A percentile compares a stretch with the other conserved stretches of the same genome.
phyloP scores from a whole-genome alignment of 2,888 invertebrate genomes.

The Noctua fimbriata region DNA sequence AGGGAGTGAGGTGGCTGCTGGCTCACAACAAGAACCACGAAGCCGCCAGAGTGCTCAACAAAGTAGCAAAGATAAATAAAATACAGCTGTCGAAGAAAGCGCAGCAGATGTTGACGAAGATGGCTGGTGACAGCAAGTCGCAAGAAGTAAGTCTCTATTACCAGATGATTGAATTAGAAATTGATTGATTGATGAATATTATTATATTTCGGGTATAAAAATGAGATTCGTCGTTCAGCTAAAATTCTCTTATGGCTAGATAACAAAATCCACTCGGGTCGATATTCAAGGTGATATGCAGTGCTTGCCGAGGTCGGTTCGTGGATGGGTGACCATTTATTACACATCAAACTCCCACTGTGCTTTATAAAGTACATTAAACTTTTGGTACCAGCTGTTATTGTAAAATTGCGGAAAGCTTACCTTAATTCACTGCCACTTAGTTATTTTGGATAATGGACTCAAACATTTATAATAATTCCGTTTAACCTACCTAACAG shows the following conservation, averaged over 20 bases:
- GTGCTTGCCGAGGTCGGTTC: not conserved
- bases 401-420: not conserved
- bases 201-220: not conserved
- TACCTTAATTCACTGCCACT: not conserved
- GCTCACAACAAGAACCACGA: slow-evolving; percentile 92
- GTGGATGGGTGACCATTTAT: not conserved
- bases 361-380: not conserved
- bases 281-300: not conserved
- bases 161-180: no score
- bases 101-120: slow-evolving; percentile 83
- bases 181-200: no score
- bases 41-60: slow-evolving; percentile 91
- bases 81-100: slow-evolving; percentile 90
- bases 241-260: not conserved
- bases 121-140: slow-evolving; percentile 78
- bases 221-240: not conserved
- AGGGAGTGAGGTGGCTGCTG: slow-evolving; percentile 95
- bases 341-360: not conserved
- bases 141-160: slow-evolving; percentile 72
- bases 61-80: slow-evolving; percentile 92
- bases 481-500: not conserved
- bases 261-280: not conserved
- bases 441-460: not conserved
- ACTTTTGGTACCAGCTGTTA: not conserved
- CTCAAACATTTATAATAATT: not conserved